Evolutionary conservation across 2,888 invertebrate species (phyloP), one percentile per base, ranked within the genome.

Genomic region (Lycia hirtaria): DNA sequence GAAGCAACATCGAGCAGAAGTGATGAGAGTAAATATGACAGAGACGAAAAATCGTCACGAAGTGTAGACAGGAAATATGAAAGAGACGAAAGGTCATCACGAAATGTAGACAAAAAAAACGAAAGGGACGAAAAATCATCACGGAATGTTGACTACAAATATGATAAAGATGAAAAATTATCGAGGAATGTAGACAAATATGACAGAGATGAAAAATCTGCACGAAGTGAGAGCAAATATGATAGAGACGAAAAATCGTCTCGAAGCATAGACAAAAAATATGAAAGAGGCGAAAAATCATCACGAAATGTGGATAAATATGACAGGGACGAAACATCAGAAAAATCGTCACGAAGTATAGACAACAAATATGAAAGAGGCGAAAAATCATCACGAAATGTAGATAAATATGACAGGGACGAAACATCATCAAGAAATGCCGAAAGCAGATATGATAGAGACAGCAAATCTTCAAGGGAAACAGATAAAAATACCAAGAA

Each of bases 291-390:
- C 17, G 67, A 56, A 22, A 60, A 45, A 17, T 19, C 60, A 10
- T 44, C 40, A 7, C 56, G 26, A 51, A 53, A 44, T 26, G 63
- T 65, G 26, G 64, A 52, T 12, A 48, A 37, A 53, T 38, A 26
- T 55, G 62, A 65, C 30, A 66, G 41, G 58, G 65, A 69, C 20
- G 67, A 56, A 19, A 60, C 40, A n/a, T 22, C 60, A 5, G 67
- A 56, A 19, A 60, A 48, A n/a, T 22, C 60, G 5, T 41, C 41
- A 6, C 59, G 28, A 52, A 54, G 41, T 33, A 62, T 65, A 30
- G 64, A 54, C 30, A 56, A 53, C 10, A 49, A 32, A 55, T 40
- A 30, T 50, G 64, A 65, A 24, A 66, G 41, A 58, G 65, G 69
- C 19, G 67, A 56, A 22, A 60, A 33, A 14, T 12, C 60, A 7